These are phyloP conservation scores for Aphaenogaster rudis DNA, from an alignment of 1,140 invertebrate species.

Conservation along the genomic window DNA sequence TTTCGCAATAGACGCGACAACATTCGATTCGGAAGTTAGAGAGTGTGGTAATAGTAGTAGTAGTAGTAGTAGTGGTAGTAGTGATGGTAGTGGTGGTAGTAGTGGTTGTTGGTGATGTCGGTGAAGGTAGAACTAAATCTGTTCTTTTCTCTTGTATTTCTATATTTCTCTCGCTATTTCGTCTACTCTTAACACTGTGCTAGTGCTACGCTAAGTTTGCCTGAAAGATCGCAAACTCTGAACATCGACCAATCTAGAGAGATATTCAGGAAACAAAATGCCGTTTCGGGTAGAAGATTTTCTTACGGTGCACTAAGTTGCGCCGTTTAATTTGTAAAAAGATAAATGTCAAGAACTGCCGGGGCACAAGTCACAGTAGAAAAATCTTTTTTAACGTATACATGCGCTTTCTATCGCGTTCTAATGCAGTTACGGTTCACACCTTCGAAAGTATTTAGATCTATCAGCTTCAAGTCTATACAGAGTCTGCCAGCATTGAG, in stretches of 20 bases:
- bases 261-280: background rate
- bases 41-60: slow-evolving; percentile 54
- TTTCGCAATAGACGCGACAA: slow-evolving; percentile 49
- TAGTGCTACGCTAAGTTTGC: slow-evolving; percentile 7
- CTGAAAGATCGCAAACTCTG: too few species aligned
- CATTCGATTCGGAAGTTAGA: slow-evolving; percentile 47
- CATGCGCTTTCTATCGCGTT: slow-evolving; percentile 34
- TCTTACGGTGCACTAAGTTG: slow-evolving; percentile 7
- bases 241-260: background rate
- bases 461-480: slow-evolving; percentile 39
- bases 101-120: slow-evolving; percentile 21
- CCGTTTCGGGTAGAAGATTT: background rate
- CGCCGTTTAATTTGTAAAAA: background rate
- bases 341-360: background rate
- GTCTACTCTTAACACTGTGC: background rate
- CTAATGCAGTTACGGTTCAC: background rate
- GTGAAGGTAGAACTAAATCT: slow-evolving; percentile 18
- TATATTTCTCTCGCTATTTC: slow-evolving; percentile 22
- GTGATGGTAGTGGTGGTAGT: slow-evolving; percentile 54
- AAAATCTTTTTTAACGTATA: slow-evolving; percentile 7
- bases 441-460: background rate
- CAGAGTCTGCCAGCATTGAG: slow-evolving; percentile 24
- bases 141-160: slow-evolving; percentile 55
- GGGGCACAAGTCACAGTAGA: background rate
- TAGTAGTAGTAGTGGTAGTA: slow-evolving; percentile 39